These are phyloP conservation scores for Cuculus canorus DNA, from an alignment of 2,797 vertebrate species.

Conservation along the genomic window DNA sequence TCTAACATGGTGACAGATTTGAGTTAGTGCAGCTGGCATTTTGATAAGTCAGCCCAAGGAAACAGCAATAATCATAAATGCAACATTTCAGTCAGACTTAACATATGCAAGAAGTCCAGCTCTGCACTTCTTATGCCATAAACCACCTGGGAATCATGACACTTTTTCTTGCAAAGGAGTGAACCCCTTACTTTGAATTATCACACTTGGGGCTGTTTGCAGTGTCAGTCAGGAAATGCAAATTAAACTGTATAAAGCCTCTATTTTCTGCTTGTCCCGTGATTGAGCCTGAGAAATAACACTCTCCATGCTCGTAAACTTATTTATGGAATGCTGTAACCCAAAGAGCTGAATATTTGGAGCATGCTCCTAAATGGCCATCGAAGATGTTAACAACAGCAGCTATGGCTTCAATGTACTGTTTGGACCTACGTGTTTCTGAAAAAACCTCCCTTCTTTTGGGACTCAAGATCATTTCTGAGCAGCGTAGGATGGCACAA, in stretches of 20 bases:
- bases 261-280: not conserved
- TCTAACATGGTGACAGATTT: not conserved
- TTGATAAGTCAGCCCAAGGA: slow-evolving; percentile 8
- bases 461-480: not conserved
- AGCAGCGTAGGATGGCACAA: not conserved
- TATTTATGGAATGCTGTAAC: not conserved
- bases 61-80: not conserved
- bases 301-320: not conserved
- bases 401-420: not conserved
- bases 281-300: not conserved
- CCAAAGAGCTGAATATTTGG: not conserved
- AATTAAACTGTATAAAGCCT: not conserved
- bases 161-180: not conserved
- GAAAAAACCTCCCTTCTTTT: not conserved
- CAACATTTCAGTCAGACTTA: not conserved
- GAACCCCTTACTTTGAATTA: not conserved
- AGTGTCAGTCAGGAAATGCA: not conserved
- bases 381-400: not conserved
- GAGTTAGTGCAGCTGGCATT: not conserved
- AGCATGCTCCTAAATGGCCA: not conserved
- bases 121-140: not conserved
- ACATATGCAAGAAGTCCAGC: not conserved
- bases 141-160: not conserved
- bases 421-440: not conserved
- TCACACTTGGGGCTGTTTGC: not conserved